A percentile compares a stretch with the other conserved stretches of the same genome.
Evolutionary conservation across 2,888 invertebrate species (phyloP).

Genomic region (Habroteleia sp.): DNA sequence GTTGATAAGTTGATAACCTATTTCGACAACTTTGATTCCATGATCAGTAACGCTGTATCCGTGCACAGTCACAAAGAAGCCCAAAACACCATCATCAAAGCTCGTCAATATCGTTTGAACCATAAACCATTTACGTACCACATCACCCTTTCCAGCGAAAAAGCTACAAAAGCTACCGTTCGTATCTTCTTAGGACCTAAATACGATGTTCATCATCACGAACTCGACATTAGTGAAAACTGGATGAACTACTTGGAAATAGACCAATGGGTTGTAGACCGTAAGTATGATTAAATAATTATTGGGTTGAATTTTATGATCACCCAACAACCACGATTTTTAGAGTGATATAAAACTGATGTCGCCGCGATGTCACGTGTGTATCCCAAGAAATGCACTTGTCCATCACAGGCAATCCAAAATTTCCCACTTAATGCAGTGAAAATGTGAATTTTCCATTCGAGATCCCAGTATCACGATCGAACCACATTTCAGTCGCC

Average conservation of each 20-base stretch:
- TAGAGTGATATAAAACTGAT: too few species aligned
- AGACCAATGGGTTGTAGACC: conserved; percentile 83
- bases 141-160: conserved; percentile 84
- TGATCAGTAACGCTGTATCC: conserved; percentile 84
- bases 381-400: too few species aligned
- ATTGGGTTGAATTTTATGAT: too few species aligned
- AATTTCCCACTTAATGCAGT: too few species aligned
- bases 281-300: conserved; percentile 79
- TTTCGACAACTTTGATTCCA: conserved; percentile 86
- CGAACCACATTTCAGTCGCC: too few species aligned
- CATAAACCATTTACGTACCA: conserved; percentile 86
- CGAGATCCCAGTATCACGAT: too few species aligned
- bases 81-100: conserved; percentile 82
- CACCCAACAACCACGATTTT: too few species aligned
- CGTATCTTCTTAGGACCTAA: conserved; percentile 88
- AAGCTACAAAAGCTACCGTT: conserved; percentile 83
- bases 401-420: too few species aligned
- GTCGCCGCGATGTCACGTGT: too few species aligned
- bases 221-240: conserved; percentile 82
- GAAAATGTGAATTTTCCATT: too few species aligned
- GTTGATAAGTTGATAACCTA: conserved; percentile 86
- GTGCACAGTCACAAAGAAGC: conserved; percentile 80
- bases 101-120: conserved; percentile 87
- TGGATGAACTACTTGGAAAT: conserved; percentile 84
- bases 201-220: conserved; percentile 83